Evolutionary conservation across 2,797 vertebrate species (phyloP).

Genomic region (Holocentrus rufus): DNA sequence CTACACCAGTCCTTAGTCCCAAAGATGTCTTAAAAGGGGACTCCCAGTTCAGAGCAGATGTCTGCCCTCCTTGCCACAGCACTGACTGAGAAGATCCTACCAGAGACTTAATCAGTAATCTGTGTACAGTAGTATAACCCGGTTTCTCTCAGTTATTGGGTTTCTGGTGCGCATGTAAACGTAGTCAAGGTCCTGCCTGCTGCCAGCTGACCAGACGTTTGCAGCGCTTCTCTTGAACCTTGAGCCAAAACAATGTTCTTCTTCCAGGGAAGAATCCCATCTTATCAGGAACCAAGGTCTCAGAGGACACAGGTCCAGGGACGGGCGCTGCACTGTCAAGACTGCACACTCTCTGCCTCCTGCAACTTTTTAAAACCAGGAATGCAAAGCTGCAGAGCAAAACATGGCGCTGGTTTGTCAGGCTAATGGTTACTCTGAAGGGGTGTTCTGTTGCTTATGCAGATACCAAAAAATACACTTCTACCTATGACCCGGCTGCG

Average conservation of each 20-base stretch:
- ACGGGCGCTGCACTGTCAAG: conserved; percentile 12
- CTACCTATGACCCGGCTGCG: no score
- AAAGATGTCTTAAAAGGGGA: no score
- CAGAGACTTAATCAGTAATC: no score
- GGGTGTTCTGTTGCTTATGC: no score
- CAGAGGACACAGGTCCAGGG: conserved; percentile 60
- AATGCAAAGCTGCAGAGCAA: not conserved
- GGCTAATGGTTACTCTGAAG: no score
- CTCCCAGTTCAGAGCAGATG: not conserved
- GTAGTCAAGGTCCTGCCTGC: not conserved
- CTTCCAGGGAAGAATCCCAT: conserved; percentile 1
- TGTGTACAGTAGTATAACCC: no score
- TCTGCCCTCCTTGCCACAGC: not conserved
- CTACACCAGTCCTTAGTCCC: no score
- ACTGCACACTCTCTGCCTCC: not conserved
- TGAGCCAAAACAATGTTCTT: conserved; percentile 52
- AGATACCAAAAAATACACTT: no score
- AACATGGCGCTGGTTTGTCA: not conserved
- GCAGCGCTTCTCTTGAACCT: conserved; percentile 48
- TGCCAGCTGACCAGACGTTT: not conserved
- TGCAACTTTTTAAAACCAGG: not conserved
- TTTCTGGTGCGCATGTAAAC: no score
- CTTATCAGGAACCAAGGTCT: conserved; percentile 59
- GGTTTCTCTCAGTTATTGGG: no score
- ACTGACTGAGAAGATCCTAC: not conserved